phyloP scores from a whole-genome alignment of 2,113 vertebrate genomes.

The Gobio gobio region DNA sequence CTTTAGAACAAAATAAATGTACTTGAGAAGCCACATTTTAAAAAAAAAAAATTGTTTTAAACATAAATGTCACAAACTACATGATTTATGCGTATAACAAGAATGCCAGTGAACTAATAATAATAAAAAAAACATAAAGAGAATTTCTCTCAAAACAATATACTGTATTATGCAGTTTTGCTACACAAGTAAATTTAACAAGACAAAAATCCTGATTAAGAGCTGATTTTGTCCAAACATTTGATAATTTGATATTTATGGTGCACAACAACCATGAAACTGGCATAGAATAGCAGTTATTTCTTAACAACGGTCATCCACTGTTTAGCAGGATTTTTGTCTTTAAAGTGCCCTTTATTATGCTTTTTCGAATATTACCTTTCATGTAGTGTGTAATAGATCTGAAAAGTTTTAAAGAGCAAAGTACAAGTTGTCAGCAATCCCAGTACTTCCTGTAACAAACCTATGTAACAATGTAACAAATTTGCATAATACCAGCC shows the following conservation, averaged over 20 bases:
- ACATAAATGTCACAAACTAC: too few species aligned
- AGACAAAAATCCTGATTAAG: neutral
- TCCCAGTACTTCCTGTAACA: too few species aligned
- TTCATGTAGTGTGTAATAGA: too few species aligned
- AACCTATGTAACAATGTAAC: too few species aligned
- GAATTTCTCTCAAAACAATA: neutral
- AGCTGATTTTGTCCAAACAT: neutral
- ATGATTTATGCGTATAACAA: neutral
- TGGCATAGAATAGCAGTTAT: neutral
- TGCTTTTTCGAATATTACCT: too few species aligned
- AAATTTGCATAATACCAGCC: too few species aligned
- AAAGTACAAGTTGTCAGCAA: too few species aligned
- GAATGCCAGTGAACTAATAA: neutral
- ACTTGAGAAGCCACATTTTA: neutral
- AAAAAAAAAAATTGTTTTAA: too few species aligned
- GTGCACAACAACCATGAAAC: neutral
- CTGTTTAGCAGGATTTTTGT: neutral
- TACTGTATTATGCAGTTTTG: neutral
- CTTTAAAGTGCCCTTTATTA: too few species aligned
- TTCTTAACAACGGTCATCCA: neutral
- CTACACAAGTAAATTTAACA: too few species aligned
- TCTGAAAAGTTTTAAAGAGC: too few species aligned
- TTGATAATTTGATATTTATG: neutral
- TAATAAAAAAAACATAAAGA: neutral
- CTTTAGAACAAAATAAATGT: neutral